Conservation (phyloP, 2,888 invertebrate genomes). For the Chesias legatella region DNA sequence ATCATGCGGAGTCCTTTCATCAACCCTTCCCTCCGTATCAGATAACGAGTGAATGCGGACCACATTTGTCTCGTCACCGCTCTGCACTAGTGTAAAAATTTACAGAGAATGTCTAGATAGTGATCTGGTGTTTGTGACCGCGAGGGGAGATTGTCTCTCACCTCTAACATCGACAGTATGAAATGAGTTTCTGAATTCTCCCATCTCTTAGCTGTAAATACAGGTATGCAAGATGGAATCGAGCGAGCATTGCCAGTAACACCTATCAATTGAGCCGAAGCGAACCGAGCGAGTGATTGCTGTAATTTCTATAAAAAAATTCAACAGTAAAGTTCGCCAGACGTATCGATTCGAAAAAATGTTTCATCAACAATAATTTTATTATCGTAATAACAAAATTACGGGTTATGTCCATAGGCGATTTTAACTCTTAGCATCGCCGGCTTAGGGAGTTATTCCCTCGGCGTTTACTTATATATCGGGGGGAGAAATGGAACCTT, state of each 20-base stretch:
- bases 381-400: slow-evolving; percentile 80
- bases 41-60: slow-evolving; percentile 71
- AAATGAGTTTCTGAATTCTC: slow-evolving; percentile 13
- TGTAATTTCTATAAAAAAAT: slow-evolving; percentile 76
- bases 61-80: slow-evolving; percentile 75
- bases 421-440: slow-evolving; percentile 64
- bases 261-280: slow-evolving; percentile 69
- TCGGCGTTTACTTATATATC: slow-evolving; percentile 58
- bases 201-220: slow-evolving; percentile 6
- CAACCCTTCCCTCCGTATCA: slow-evolving; percentile 72
- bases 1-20: slow-evolving; percentile 66
- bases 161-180: slow-evolving; percentile 14
- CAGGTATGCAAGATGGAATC: slow-evolving; percentile 38
- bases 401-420: slow-evolving; percentile 63
- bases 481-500: slow-evolving; percentile 80
- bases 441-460: slow-evolving; percentile 60
- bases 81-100: slow-evolving; percentile 76
- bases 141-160: slow-evolving; percentile 35
- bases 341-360: slow-evolving; percentile 77
- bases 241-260: slow-evolving; percentile 50
- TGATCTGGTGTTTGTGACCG: slow-evolving; percentile 67
- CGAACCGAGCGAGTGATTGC: slow-evolving; percentile 66
- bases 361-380: slow-evolving; percentile 81
- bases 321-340: slow-evolving; percentile 77
- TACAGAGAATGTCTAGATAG: slow-evolving; percentile 73